phyloP scores from a whole-genome alignment of 2,888 invertebrate species.

The Frankliniella fusca region DNA sequence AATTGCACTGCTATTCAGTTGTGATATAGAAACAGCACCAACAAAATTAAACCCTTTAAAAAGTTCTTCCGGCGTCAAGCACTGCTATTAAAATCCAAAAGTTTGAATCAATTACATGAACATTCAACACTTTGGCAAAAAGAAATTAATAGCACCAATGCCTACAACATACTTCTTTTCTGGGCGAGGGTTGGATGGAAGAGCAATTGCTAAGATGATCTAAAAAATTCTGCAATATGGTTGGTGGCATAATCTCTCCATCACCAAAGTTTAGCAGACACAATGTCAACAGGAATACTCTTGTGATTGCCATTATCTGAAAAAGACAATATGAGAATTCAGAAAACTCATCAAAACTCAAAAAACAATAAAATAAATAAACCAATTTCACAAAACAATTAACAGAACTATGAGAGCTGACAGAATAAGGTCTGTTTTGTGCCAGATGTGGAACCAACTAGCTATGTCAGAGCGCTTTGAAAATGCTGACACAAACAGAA shows the following conservation, averaged over 20 bases:
- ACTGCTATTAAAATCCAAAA: not conserved
- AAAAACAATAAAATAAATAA: too few relatives aligned
- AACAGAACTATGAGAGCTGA: too few relatives aligned
- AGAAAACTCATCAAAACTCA: too few relatives aligned
- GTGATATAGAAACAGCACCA: not conserved
- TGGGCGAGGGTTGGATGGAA: not conserved
- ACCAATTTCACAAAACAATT: too few relatives aligned
- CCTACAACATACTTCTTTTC: not conserved
- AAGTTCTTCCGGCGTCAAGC: not conserved
- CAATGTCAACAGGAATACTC: not conserved
- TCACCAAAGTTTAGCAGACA: not conserved
- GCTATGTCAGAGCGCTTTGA: too few relatives aligned
- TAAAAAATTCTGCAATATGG: not conserved
- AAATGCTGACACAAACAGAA: too few relatives aligned
- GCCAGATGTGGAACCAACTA: too few relatives aligned
- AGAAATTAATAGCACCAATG: not conserved
- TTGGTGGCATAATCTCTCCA: not conserved
- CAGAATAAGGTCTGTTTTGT: too few relatives aligned
- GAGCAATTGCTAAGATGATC: constrained; percentile 2
- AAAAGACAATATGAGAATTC: not conserved
- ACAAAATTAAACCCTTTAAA: not conserved
- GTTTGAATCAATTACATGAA: not conserved
- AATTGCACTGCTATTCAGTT: not conserved
- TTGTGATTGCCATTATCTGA: not conserved
- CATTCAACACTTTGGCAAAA: not conserved